Evolutionary conservation across 1,140 invertebrate genomes (phyloP).

Genomic region (Drosophila lowei): DNA sequence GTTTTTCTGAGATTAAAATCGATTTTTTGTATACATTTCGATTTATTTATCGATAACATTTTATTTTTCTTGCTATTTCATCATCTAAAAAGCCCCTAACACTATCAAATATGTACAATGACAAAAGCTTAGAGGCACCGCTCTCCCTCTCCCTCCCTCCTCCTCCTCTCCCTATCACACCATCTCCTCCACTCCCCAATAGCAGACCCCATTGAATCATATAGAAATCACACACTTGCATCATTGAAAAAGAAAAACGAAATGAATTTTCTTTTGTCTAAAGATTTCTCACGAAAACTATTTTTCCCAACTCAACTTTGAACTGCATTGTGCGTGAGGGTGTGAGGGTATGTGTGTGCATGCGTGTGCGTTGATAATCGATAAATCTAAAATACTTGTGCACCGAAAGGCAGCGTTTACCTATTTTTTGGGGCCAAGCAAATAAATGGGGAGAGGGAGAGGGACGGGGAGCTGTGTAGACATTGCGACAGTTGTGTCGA

Average conservation of each 20-base stretch:
- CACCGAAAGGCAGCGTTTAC: conserved; percentile 19
- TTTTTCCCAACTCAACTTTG: conserved; percentile 34
- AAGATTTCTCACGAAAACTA: conserved; percentile 32
- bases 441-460: conserved; percentile 34
- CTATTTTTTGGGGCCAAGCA: conserved; percentile 53
- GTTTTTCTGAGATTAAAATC: too few relatives aligned
- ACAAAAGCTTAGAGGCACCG: too few relatives aligned
- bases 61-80: too few relatives aligned
- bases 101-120: too few relatives aligned
- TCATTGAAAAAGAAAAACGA: conserved; percentile 42
- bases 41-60: too few relatives aligned
- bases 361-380: conserved; percentile 69
- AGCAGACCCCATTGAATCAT: conserved; percentile 23
- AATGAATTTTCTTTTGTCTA: conserved; percentile 68
- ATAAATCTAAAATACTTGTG: conserved; percentile 61
- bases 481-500: conserved; percentile 63
- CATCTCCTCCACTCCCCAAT: conserved; percentile 2
- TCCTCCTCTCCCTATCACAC: too few relatives aligned
- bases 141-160: too few relatives aligned
- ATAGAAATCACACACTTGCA: conserved; percentile 53
- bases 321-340: conserved; percentile 36
- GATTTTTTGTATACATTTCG: too few relatives aligned
- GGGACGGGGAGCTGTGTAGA: conserved; percentile 22
- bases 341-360: conserved; percentile 4
- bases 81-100: too few relatives aligned